A percentile compares a stretch with the other conserved stretches of the same genome.
Conservation (phyloP, 2,888 invertebrate genomes). For the Thymelicus acteon region DNA sequence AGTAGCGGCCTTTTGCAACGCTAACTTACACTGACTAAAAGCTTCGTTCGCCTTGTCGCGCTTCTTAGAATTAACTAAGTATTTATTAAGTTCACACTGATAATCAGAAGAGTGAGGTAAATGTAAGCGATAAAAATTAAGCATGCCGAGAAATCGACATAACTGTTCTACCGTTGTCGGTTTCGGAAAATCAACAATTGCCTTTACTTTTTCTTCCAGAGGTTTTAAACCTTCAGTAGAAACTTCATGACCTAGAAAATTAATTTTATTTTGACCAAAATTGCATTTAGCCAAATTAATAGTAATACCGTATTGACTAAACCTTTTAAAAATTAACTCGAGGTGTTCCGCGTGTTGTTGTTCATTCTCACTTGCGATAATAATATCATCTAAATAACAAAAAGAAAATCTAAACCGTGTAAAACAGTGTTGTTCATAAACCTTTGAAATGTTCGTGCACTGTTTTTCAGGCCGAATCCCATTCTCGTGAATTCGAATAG, state of each 20-base stretch:
- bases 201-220: conserved; percentile 21
- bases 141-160: conserved; percentile 9
- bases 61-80: background rate
- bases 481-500: background rate
- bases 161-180: conserved; percentile 26
- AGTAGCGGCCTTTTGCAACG: background rate
- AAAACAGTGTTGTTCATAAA: too few relatives aligned
- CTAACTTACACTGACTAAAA: background rate
- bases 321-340: conserved; percentile 20
- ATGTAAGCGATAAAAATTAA: conserved; percentile 5
- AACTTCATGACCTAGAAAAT: conserved; percentile 35
- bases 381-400: conserved; percentile 6
- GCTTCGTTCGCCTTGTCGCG: too few relatives aligned
- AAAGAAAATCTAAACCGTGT: too few relatives aligned
- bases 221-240: conserved; percentile 24
- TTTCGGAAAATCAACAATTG: conserved; percentile 38
- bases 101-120: background rate
- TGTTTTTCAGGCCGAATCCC: too few relatives aligned
- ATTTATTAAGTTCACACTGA: background rate
- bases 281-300: conserved; percentile 34
- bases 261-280: background rate
- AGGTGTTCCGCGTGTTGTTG: conserved; percentile 19
- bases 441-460: too few relatives aligned
- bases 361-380: conserved; percentile 19
- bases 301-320: conserved; percentile 24